These are phyloP conservation scores for Trogon surrucura DNA, from an alignment of 2,113 vertebrate species.

Conservation along the genomic window DNA sequence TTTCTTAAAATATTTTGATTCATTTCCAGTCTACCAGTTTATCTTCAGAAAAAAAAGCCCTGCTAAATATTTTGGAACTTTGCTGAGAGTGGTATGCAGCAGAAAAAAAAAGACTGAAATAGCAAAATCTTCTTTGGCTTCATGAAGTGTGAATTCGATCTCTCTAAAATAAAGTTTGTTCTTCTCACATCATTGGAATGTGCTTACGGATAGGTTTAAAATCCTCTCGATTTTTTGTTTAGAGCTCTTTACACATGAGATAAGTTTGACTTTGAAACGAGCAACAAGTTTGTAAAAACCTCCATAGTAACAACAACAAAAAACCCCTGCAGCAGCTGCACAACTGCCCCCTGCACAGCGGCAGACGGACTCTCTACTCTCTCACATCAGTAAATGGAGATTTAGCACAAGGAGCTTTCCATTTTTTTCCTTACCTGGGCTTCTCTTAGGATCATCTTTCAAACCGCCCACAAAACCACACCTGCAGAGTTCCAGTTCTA, in stretches of 20 bases:
- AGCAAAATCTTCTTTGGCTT: neutral
- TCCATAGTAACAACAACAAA: neutral
- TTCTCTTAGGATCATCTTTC: neutral
- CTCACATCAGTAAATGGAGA: neutral
- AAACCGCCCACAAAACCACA: neutral
- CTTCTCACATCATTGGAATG: neutral
- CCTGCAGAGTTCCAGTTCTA: neutral
- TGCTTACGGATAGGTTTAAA: neutral
- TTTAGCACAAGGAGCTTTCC: neutral
- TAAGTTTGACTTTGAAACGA: neutral
- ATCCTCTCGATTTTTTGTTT: neutral
- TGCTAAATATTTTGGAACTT: neutral
- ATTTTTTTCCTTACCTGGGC: neutral
- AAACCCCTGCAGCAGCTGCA: neutral
- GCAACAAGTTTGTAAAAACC: neutral
- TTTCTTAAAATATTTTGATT: neutral
- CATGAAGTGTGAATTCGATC: neutral
- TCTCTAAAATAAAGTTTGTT: neutral
- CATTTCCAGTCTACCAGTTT: neutral
- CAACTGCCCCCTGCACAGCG: neutral
- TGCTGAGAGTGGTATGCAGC: neutral
- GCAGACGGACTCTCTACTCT: neutral
- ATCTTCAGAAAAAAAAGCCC: neutral
- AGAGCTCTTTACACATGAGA: neutral
- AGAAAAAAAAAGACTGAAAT: neutral